Percentiles rank a stretch among this genome's conserved stretches.
Conservation (phyloP, 2,888 invertebrate species). For the Sinodicranocentrus sp. region DNA sequence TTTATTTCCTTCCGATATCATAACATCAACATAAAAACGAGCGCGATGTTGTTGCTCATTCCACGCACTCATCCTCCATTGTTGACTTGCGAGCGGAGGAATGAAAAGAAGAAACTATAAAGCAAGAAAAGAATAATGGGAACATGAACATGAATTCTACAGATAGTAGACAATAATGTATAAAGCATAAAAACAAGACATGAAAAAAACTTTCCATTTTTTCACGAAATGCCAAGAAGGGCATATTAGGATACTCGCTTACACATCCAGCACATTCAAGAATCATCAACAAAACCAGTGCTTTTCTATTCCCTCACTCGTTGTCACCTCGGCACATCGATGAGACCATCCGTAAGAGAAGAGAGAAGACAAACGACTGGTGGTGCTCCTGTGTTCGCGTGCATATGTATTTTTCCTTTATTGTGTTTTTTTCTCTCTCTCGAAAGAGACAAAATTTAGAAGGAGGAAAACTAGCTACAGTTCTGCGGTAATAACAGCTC, state of each 20-base stretch:
- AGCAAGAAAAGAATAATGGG: background rate
- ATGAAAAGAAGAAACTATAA: background rate
- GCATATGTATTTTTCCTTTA: no score
- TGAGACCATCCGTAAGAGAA: background rate
- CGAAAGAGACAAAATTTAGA: no score
- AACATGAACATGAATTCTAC: constrained; percentile 3
- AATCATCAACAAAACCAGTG: constrained; percentile 37
- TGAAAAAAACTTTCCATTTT: constrained; percentile 23
- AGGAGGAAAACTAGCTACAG: background rate
- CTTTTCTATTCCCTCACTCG: constrained; percentile 24
- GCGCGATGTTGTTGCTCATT: constrained; percentile 25
- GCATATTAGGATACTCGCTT: background rate
- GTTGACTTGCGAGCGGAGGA: background rate
- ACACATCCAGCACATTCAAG: constrained; percentile 5
- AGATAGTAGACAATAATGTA: constrained; percentile 46
- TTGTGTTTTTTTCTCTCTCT: no score
- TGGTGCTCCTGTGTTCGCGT: no score
- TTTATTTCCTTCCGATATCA: constrained; percentile 33
- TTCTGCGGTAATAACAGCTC: background rate
- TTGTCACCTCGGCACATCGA: constrained; percentile 34
- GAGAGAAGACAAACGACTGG: no score
- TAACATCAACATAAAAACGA: constrained; percentile 48
- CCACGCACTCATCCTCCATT: constrained; percentile 1
- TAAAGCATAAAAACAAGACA: constrained; percentile 31
- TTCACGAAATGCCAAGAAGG: constrained; percentile 39